Evolutionary conservation across 2,888 invertebrate species (phyloP).

Genomic region (Volucella bombylans): DNA sequence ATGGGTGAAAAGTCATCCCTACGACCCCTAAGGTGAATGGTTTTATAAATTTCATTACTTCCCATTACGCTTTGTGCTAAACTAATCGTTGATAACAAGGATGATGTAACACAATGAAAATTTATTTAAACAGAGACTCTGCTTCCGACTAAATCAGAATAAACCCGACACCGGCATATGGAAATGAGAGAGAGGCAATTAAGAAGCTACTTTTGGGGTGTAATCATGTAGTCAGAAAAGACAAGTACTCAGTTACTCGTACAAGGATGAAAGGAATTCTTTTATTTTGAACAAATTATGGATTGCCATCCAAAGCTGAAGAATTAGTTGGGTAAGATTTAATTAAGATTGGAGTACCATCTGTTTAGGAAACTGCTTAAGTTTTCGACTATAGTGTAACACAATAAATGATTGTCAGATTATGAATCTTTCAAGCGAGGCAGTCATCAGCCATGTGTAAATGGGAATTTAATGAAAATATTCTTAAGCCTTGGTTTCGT

Average conservation of each 20-base stretch:
- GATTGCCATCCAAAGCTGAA: not conserved
- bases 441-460: too few species aligned
- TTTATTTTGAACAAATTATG: not conserved
- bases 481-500: too few species aligned
- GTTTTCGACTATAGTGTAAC: too few species aligned
- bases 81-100: conserved; percentile 56
- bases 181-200: conserved; percentile 13
- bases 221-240: conserved; percentile 17
- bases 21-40: conserved; percentile 22
- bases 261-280: not conserved
- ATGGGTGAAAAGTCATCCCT: not conserved
- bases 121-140: conserved; percentile 40
- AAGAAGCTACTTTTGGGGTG: conserved; percentile 5
- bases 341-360: conserved; percentile 16
- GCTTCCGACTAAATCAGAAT: conserved; percentile 21
- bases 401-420: too few species aligned
- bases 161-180: too few species aligned
- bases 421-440: too few species aligned
- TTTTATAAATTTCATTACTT: conserved; percentile 56
- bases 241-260: not conserved
- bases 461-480: too few species aligned
- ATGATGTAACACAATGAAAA: conserved; percentile 42
- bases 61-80: conserved; percentile 35
- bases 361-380: not conserved
- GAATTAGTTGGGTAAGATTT: not conserved